phyloP scores from a whole-genome alignment of 2,113 vertebrate species.

The Toxotes chatareus region DNA sequence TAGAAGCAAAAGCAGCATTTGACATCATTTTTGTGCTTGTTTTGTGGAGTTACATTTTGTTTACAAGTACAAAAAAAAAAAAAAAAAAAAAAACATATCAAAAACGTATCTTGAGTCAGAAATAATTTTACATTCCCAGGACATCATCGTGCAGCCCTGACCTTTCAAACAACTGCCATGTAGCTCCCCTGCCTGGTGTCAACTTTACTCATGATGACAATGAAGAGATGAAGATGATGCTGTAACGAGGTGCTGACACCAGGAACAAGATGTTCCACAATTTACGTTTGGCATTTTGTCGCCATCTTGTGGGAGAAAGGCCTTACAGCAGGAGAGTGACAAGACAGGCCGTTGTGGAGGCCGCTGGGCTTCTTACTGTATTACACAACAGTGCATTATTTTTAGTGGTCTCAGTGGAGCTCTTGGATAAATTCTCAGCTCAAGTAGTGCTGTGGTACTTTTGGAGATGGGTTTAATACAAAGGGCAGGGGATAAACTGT shows the following conservation, averaged over 20 bases:
- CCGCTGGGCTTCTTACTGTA: neutral
- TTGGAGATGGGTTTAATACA: neutral
- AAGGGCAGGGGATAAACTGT: neutral
- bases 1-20: neutral
- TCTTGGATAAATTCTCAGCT: neutral
- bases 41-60: neutral
- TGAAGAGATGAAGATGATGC: slow-evolving; percentile 14
- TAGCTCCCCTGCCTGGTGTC: neutral
- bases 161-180: slow-evolving; percentile 22
- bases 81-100: no score
- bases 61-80: neutral
- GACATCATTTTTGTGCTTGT: neutral
- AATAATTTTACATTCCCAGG: neutral
- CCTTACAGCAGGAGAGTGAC: neutral
- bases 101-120: neutral
- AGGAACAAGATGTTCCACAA: slow-evolving; percentile 37
- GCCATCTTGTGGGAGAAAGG: slow-evolving; percentile 59
- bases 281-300: slow-evolving; percentile 24
- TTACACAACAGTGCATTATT: slow-evolving; percentile 54
- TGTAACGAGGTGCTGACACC: neutral
- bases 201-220: slow-evolving; percentile 24
- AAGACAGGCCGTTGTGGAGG: neutral
- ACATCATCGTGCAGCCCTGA: slow-evolving; percentile 22
- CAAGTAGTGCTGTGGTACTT: slow-evolving; percentile 10
- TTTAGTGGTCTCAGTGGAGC: slow-evolving; percentile 27